phyloP scores from a whole-genome alignment of 2,797 vertebrate genomes.

The Catamblyrhynchus diadema region DNA sequence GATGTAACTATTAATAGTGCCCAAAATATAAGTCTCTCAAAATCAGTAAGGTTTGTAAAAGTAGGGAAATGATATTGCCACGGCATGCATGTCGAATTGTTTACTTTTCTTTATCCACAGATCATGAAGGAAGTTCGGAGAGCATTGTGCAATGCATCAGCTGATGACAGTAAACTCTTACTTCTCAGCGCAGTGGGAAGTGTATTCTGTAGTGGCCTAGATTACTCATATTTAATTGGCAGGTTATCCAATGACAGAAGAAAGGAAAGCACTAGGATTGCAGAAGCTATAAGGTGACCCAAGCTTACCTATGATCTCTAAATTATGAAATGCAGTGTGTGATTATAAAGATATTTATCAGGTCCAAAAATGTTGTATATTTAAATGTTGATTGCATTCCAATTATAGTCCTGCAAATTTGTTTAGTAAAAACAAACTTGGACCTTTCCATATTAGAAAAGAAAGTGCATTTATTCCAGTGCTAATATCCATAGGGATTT shows the following conservation, averaged over 20 bases:
- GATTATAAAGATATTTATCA: conserved; percentile 43
- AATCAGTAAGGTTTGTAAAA: conserved; percentile 53
- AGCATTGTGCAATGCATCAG: conserved; percentile 91
- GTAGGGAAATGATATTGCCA: conserved; percentile 58
- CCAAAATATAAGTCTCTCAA: conserved; percentile 41
- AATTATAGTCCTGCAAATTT: conserved; percentile 37
- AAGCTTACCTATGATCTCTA: conserved; percentile 55
- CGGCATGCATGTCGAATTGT: conserved; percentile 56
- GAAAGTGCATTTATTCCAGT: conserved; percentile 5
- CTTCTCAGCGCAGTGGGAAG: conserved; percentile 94
- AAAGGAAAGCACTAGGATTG: conserved; percentile 95
- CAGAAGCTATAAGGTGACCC: conserved; percentile 92
- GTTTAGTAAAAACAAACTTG: conserved; percentile 19
- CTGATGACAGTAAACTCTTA: conserved; percentile 93
- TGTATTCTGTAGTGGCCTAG: conserved; percentile 95
- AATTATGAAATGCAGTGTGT: conserved; percentile 65
- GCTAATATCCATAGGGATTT: conserved; percentile 11
- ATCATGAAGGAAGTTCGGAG: conserved; percentile 98
- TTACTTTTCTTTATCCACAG: conserved; percentile 74
- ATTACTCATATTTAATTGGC: conserved; percentile 95
- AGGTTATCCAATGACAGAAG: conserved; percentile 93
- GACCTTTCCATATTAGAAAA: conserved; percentile 27
- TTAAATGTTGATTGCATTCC: conserved; percentile 58
- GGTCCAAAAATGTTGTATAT: conserved; percentile 66
- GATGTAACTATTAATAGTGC: conserved; percentile 10